A percentile compares a stretch with the other conserved stretches of the same genome.
These are phyloP conservation scores for Vulpes vulpes DNA, from an alignment of 2,113 vertebrate genomes.

Conservation along the genomic window DNA sequence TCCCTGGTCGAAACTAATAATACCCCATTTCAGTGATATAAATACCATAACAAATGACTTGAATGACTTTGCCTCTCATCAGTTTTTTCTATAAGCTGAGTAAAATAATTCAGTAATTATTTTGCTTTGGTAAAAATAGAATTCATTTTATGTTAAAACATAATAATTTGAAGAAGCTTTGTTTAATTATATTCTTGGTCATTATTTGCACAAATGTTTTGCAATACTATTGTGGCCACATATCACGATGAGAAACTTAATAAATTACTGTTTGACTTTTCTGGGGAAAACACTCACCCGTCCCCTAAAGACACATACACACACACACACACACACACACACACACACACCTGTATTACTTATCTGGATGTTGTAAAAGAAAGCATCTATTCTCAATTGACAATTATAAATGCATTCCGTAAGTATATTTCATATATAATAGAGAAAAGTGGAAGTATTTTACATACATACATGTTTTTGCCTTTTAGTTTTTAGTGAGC, in stretches of 20 bases:
- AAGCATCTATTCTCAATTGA: neutral
- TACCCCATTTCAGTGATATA: neutral
- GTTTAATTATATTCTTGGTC: slow-evolving; percentile 42
- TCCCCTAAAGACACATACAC: neutral
- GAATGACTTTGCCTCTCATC: neutral
- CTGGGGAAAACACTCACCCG: neutral
- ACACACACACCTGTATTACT: neutral
- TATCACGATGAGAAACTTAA: neutral
- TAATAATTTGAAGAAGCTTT: slow-evolving; percentile 26
- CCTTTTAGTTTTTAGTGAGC: neutral
- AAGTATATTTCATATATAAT: neutral
- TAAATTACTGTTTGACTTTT: slow-evolving; percentile 11
- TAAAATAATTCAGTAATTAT: slow-evolving; percentile 26
- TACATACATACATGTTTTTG: neutral
- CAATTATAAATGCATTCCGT: slow-evolving; percentile 16
- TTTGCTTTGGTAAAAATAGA: slow-evolving; percentile 5
- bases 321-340: neutral
- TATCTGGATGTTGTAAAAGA: neutral
- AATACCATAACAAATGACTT: slow-evolving; percentile 15
- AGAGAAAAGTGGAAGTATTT: neutral
- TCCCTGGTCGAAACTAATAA: neutral
- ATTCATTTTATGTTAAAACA: slow-evolving; percentile 44
- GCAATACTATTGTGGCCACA: neutral
- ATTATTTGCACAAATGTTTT: neutral
- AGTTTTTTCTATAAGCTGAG: neutral